Conservation (phyloP, 2,113 vertebrate species). For the Aleadryas rufinucha region DNA sequence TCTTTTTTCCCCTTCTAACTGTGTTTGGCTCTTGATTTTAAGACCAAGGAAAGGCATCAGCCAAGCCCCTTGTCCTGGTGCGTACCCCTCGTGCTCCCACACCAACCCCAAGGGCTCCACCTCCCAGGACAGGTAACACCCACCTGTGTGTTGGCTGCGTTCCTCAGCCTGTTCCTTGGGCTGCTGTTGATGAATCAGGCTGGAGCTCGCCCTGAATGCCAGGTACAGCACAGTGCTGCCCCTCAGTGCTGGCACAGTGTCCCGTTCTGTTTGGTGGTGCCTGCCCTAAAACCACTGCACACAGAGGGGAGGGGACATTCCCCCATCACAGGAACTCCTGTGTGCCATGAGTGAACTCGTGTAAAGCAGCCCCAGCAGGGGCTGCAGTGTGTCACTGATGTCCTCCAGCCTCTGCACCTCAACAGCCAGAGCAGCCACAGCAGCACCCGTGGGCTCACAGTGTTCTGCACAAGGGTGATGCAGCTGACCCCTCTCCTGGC, state of each 20-base stretch:
- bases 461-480: conserved; percentile 81
- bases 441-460: conserved; percentile 84
- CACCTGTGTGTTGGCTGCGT: background rate
- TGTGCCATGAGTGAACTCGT: background rate
- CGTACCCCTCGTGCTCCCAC: background rate
- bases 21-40: no score
- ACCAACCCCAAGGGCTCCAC: rapidly evolving
- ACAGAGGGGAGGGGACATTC: background rate
- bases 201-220: background rate
- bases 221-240: background rate
- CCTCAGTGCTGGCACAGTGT: rapidly evolving
- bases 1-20: no score
- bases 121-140: background rate
- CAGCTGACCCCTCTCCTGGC: conserved; percentile 68
- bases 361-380: conserved; percentile 69
- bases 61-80: conserved; percentile 85
- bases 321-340: background rate
- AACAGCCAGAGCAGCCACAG: conserved; percentile 86
- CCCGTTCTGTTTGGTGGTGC: background rate
- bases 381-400: conserved; percentile 90
- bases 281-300: background rate
- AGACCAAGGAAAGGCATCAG: no score
- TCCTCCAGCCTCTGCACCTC: conserved; percentile 87
- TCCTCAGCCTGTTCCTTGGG: background rate
- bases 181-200: background rate